These are phyloP conservation scores for Sander vitreus DNA, from an alignment of 2,113 vertebrate genomes.

Conservation along the genomic window DNA sequence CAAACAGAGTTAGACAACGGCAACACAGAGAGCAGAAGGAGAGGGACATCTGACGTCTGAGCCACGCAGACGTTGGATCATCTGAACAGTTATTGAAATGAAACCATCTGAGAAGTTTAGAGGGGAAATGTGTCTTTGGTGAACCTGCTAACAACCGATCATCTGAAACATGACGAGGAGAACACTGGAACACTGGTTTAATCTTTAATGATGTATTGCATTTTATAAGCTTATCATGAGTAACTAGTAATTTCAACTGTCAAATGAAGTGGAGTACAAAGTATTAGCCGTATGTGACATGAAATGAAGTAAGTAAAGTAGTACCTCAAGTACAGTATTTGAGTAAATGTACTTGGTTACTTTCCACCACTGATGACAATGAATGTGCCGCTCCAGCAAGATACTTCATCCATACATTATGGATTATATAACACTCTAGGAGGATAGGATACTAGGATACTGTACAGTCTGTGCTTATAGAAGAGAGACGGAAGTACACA, in stretches of 20 bases:
- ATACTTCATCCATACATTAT: neutral
- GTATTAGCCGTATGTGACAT: neutral
- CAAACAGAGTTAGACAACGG: no score
- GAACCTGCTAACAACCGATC: neutral
- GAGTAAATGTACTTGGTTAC: neutral
- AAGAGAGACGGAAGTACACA: neutral
- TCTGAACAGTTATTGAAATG: neutral
- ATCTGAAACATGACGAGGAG: neutral
- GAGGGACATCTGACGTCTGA: no score
- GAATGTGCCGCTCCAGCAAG: neutral
- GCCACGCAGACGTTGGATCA: neutral
- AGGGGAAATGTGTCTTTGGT: neutral
- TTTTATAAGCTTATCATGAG: neutral
- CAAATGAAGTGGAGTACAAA: neutral
- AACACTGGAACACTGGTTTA: neutral
- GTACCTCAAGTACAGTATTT: neutral
- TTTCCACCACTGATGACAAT: neutral
- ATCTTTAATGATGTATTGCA: neutral
- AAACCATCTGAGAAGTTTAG: neutral
- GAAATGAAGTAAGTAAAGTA: neutral
- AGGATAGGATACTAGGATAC: neutral
- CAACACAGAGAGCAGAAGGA: no score
- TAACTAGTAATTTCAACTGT: neutral
- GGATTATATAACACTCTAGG: conserved; percentile 17
- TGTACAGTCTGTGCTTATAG: conserved; percentile 3